phyloP scores from a whole-genome alignment of 2,797 vertebrate species.

The Notolabrus celidotus region DNA sequence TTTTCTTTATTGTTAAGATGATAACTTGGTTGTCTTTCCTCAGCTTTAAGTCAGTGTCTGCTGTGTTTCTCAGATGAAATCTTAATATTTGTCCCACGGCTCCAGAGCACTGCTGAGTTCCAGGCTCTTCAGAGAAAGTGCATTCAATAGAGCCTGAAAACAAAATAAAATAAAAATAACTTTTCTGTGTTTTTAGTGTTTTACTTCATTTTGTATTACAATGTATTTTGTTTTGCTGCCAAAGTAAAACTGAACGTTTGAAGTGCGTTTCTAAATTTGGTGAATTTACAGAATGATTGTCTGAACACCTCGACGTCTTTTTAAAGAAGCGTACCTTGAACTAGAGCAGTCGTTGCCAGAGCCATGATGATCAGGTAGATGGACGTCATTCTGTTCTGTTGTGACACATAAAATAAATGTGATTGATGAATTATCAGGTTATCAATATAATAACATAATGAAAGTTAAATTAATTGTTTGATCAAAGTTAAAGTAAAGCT shows the following conservation, averaged over 20 bases:
- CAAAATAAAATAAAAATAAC: neutral
- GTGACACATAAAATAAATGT: too few species aligned
- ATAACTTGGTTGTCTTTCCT: accelerated
- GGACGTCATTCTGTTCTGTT: conserved; percentile 27
- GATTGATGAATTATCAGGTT: too few species aligned
- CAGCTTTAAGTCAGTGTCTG: accelerated
- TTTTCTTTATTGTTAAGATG: neutral
- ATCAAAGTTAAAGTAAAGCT: too few species aligned
- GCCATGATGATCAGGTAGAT: neutral
- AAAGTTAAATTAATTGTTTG: too few species aligned
- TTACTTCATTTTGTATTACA: too few species aligned
- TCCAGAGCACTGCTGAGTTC: conserved; percentile 18
- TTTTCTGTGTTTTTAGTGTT: too few species aligned
- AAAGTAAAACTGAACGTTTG: too few species aligned
- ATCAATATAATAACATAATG: too few species aligned
- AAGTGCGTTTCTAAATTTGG: too few species aligned
- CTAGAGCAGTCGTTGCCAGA: conserved; percentile 2
- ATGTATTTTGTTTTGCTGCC: too few species aligned
- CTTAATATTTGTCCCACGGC: conserved; percentile 9
- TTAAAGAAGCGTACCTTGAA: conserved; percentile 27
- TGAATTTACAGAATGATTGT: too few species aligned
- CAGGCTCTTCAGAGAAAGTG: conserved; percentile 2
- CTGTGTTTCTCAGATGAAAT: conserved; percentile 7
- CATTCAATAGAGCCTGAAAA: conserved; percentile 23
- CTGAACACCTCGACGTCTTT: too few species aligned